phyloP scores from a whole-genome alignment of 2,113 vertebrate genomes.

The Mustela lutreola region DNA sequence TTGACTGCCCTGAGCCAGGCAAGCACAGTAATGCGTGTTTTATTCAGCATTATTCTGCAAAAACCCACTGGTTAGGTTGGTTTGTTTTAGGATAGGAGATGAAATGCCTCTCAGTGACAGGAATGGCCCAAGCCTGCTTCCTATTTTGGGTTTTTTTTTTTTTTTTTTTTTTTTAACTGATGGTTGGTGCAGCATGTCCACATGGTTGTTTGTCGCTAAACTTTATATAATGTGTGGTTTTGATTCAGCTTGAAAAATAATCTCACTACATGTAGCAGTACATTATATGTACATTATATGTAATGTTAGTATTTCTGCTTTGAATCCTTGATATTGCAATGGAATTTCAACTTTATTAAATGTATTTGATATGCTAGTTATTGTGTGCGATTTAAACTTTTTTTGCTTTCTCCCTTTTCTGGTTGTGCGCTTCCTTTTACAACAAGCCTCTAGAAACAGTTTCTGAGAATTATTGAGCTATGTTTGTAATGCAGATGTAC shows the following conservation, averaged over 20 bases:
- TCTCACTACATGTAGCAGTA: conserved; percentile 93
- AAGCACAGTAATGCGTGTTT: conserved; percentile 79
- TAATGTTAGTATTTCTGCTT: conserved; percentile 93
- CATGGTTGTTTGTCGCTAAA: conserved; percentile 91
- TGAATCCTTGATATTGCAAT: conserved; percentile 92
- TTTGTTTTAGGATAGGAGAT: conserved; percentile 77
- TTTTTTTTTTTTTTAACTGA: conserved; percentile 82
- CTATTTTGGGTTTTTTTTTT: conserved; percentile 80
- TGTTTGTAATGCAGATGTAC: conserved; percentile 93
- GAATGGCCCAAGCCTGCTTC: conserved; percentile 89
- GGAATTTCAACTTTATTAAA: conserved; percentile 91
- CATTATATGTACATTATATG: conserved; percentile 93
- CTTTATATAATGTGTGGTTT: conserved; percentile 92
- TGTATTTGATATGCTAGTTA: conserved; percentile 94
- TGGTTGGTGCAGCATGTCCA: conserved; percentile 92
- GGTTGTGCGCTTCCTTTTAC: conserved; percentile 90
- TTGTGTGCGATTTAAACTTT: conserved; percentile 90
- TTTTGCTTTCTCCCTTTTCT: conserved; percentile 83
- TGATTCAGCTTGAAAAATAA: conserved; percentile 91
- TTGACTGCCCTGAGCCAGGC: conserved; percentile 49
- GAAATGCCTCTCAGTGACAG: conserved; percentile 88
- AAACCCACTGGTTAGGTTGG: conserved; percentile 71
- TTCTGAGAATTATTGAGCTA: conserved; percentile 92
- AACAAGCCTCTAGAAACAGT: conserved; percentile 90
- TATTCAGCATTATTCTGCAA: conserved; percentile 81